phyloP scores from a whole-genome alignment of 2,113 vertebrate species.

The Dipodomys ordii region DNA sequence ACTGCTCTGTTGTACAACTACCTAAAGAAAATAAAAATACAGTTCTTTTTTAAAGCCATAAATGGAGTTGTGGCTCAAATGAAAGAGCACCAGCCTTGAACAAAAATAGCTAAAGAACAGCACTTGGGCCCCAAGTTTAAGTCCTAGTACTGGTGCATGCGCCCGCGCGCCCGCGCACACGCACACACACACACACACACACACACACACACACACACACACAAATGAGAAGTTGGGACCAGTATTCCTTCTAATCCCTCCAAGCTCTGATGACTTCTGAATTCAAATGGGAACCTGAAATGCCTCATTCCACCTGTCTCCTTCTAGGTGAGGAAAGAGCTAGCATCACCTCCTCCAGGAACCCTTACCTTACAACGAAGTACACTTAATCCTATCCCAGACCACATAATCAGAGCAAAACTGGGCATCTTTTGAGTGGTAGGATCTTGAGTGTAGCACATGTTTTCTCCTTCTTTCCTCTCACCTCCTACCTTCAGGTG shows the following conservation, averaged over 20 bases:
- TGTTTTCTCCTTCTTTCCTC: not conserved
- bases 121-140: no score
- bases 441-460: not conserved
- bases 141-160: no score
- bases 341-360: not conserved
- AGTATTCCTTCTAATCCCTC: not conserved
- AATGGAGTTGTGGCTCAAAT: no score
- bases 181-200: no score
- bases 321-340: not conserved
- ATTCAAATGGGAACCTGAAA: not conserved
- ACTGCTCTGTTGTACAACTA: no score
- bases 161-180: accelerated
- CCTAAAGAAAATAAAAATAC: no score
- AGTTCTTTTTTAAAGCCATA: no score
- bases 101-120: no score
- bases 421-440: not conserved
- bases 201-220: no score
- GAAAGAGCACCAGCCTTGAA: no score
- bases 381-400: not conserved
- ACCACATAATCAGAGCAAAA: not conserved
- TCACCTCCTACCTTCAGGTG: not conserved
- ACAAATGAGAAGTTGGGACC: not conserved
- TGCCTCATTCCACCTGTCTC: not conserved
- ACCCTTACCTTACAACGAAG: not conserved
- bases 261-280: constrained; percentile 8